Conservation (phyloP, 2,888 invertebrate species). For the Stictocephala bisonia region DNA sequence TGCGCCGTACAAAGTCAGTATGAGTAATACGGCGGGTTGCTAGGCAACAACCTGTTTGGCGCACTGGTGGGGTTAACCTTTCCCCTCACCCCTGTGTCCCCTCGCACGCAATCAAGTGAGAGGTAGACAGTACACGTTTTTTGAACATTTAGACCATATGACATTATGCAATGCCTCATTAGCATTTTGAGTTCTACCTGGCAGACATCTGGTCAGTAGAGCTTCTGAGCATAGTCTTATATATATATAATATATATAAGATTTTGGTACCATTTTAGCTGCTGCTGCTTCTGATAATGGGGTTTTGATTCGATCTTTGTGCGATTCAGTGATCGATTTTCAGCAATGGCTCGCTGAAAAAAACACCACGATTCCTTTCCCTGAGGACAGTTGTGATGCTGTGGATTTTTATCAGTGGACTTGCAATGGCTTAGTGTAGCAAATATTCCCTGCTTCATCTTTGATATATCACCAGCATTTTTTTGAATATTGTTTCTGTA, state of each 20-base stretch:
- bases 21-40: too few relatives aligned
- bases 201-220: not conserved
- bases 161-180: too few relatives aligned
- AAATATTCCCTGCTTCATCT: slow-evolving; percentile 1
- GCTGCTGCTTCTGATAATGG: not conserved
- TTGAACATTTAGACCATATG: too few relatives aligned
- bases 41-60: too few relatives aligned
- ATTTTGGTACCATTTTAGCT: too few relatives aligned
- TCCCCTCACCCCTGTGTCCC: too few relatives aligned
- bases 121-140: too few relatives aligned
- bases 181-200: not conserved
- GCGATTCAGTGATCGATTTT: not conserved
- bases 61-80: too few relatives aligned
- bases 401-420: not conserved
- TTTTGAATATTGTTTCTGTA: not conserved
- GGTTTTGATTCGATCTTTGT: not conserved
- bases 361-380: not conserved
- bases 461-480: slow-evolving; percentile 5
- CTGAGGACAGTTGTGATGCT: not conserved
- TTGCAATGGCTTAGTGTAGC: slow-evolving; percentile 2
- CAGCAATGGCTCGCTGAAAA: not conserved
- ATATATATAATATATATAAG: too few relatives aligned
- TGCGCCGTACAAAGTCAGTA: too few relatives aligned
- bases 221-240: not conserved
- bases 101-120: too few relatives aligned